These are phyloP conservation scores for Reticulitermes speratus DNA, from an alignment of 1,140 invertebrate species.

Conservation along the genomic window DNA sequence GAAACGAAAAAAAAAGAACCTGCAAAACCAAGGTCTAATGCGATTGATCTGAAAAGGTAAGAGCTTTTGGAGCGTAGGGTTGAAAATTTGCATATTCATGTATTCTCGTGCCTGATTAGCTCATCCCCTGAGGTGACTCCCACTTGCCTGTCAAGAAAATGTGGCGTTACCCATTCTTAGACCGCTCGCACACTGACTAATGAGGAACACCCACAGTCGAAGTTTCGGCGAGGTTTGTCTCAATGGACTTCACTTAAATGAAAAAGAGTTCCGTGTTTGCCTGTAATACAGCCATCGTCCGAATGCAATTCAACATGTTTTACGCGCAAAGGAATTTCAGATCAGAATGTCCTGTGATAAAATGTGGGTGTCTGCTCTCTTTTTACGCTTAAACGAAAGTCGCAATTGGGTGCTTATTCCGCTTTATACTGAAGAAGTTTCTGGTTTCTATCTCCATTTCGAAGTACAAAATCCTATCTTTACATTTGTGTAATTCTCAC, in stretches of 20 bases:
- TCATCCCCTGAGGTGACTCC: background rate
- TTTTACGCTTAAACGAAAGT: too few relatives aligned
- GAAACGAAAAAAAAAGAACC: background rate
- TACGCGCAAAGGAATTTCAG: too few relatives aligned
- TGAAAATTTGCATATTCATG: constrained; percentile 29
- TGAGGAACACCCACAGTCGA: background rate
- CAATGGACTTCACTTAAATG: background rate
- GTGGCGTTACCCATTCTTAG: constrained; percentile 3
- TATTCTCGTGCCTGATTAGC: constrained; percentile 26
- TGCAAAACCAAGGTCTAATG: background rate
- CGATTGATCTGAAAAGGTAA: constrained; percentile 25
- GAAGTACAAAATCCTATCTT: too few relatives aligned
- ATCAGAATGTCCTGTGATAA: too few relatives aligned
- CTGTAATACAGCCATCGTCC: too few relatives aligned
- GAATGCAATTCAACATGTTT: too few relatives aligned
- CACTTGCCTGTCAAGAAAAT: constrained; percentile 9
- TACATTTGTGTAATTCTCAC: too few relatives aligned
- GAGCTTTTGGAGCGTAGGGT: background rate
- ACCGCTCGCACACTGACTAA: background rate
- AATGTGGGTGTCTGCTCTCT: too few relatives aligned
- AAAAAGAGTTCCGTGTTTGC: background rate
- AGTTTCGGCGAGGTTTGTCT: background rate
- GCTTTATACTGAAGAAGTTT: too few relatives aligned
- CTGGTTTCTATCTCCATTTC: too few relatives aligned
- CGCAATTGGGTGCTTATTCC: too few relatives aligned